Conservation (phyloP, 2,797 vertebrate species). For the Amniataba percoides region DNA sequence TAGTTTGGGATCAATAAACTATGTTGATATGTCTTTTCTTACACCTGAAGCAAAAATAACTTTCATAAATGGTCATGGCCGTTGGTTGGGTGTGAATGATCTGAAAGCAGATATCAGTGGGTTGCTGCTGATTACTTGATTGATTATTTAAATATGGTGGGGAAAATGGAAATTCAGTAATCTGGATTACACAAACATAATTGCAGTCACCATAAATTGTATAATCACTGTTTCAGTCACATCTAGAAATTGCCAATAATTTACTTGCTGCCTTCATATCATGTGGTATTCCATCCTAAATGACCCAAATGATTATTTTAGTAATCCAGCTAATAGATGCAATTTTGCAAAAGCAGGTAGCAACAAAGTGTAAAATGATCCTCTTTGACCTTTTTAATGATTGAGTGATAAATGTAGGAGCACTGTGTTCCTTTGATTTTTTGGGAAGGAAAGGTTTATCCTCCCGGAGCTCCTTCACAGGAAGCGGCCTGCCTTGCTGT, state of each 20-base stretch:
- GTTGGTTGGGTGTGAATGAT: background rate
- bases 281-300: background rate
- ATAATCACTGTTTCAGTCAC: background rate
- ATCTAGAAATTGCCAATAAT: background rate
- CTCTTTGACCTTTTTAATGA: background rate
- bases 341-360: background rate
- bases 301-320: background rate
- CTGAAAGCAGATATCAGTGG: background rate
- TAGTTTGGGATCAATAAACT: slow-evolving; percentile 6
- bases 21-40: background rate
- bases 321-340: background rate
- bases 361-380: slow-evolving; percentile 8
- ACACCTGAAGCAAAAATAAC: background rate
- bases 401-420: slow-evolving; percentile 25
- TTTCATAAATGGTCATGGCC: background rate
- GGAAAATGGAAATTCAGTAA: background rate
- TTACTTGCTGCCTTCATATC: background rate
- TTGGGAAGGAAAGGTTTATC: slow-evolving; percentile 39
- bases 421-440: slow-evolving; percentile 30
- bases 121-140: slow-evolving; percentile 1
- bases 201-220: background rate
- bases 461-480: slow-evolving; percentile 43
- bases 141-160: background rate
- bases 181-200: background rate
- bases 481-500: slow-evolving; percentile 54